Conservation (phyloP, 2,888 invertebrate species). For the Orthosia incerta region DNA sequence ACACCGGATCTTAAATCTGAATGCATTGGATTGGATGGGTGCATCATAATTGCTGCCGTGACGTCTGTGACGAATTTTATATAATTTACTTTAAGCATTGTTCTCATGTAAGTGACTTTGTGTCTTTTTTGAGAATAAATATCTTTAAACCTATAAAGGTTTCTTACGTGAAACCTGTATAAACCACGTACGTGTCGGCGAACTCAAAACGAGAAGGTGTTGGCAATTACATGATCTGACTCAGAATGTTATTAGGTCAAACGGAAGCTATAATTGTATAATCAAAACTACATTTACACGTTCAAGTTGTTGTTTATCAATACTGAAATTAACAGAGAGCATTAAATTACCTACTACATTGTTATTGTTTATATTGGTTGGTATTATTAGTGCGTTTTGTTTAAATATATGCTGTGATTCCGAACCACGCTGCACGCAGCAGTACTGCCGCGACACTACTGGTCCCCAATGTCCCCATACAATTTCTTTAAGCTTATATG, state of each 20-base stretch:
- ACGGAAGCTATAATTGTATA: constrained; percentile 29
- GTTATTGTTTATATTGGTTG: constrained; percentile 4
- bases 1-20: too few species aligned
- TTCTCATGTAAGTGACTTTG: too few species aligned
- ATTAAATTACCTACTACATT: constrained; percentile 11
- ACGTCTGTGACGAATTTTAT: too few species aligned
- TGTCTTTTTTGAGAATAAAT: too few species aligned
- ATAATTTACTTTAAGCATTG: too few species aligned
- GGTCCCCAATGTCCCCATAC: too few species aligned
- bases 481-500: too few species aligned
- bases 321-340: not conserved
- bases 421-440: too few species aligned
- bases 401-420: not conserved
- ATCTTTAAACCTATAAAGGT: constrained; percentile 30
- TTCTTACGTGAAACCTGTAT: constrained; percentile 18
- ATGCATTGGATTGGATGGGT: too few species aligned
- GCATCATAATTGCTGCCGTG: too few species aligned
- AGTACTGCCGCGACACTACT: too few species aligned
- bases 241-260: constrained; percentile 49
- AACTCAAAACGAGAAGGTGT: constrained; percentile 37
- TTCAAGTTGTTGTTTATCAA: not conserved
- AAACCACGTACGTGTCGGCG: constrained; percentile 10
- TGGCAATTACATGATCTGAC: constrained; percentile 36
- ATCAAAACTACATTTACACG: constrained; percentile 31
- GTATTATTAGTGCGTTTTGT: not conserved